Evolutionary conservation across 2,113 vertebrate genomes (phyloP).

Genomic region (Entosphenus tridentatus): DNA sequence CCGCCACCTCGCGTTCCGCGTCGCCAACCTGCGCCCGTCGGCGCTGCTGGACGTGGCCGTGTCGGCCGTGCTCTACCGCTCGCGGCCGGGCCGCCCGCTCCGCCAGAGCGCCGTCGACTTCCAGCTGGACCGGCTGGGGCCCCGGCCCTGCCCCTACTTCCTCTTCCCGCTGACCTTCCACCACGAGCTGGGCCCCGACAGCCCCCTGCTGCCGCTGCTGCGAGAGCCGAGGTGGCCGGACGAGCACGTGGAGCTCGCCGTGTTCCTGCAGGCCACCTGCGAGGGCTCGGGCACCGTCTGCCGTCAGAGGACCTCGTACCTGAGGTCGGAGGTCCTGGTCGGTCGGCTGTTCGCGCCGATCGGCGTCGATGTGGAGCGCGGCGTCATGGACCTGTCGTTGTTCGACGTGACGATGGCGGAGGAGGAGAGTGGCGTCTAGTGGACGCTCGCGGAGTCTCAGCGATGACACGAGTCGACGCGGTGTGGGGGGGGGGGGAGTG

Average conservation of each 20-base stretch:
- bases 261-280: slow-evolving; percentile 66
- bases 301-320: slow-evolving; percentile 76
- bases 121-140: slow-evolving; percentile 38
- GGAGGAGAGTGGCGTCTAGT: too few species aligned
- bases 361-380: slow-evolving; percentile 41
- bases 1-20: slow-evolving; percentile 41
- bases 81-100: slow-evolving; percentile 42
- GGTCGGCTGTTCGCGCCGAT: slow-evolving; percentile 27
- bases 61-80: slow-evolving; percentile 63
- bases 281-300: slow-evolving; percentile 69
- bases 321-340: slow-evolving; percentile 57
- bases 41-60: slow-evolving; percentile 52
- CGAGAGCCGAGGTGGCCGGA: slow-evolving; percentile 24
- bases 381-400: slow-evolving; percentile 42
- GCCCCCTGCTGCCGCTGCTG: slow-evolving; percentile 44
- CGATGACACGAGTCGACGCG: too few species aligned
- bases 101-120: slow-evolving; percentile 68
- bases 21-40: slow-evolving; percentile 50
- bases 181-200: slow-evolving; percentile 42
- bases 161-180: slow-evolving; percentile 67
- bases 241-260: slow-evolving; percentile 53
- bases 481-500: too few species aligned
- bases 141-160: slow-evolving; percentile 54
- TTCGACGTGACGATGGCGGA: slow-evolving; percentile 36
- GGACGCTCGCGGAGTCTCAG: too few species aligned